Percentiles rank a stretch among this genome's conserved stretches.
These are phyloP conservation scores for Monomorium pharaonis DNA, from an alignment of 1,140 invertebrate genomes.

Conservation along the genomic window DNA sequence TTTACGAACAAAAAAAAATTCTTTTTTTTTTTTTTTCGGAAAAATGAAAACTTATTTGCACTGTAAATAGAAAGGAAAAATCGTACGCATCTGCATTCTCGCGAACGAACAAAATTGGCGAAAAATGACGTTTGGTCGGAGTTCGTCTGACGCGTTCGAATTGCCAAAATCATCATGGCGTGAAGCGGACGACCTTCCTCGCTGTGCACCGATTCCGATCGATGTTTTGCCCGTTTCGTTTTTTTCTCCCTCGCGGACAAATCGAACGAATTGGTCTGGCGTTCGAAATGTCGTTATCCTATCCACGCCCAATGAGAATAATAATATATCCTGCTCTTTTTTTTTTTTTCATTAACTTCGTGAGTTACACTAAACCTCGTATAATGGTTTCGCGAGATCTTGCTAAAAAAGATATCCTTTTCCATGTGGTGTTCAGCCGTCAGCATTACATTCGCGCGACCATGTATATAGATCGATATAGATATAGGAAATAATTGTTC, in stretches of 20 bases:
- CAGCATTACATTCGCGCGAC: neutral
- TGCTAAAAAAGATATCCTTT: neutral
- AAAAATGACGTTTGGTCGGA: slow-evolving; percentile 15
- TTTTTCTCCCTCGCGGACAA: neutral
- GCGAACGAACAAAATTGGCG: neutral
- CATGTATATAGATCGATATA: neutral
- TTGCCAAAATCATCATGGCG: slow-evolving; percentile 31
- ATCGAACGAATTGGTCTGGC: slow-evolving; percentile 19
- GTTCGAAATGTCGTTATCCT: slow-evolving; percentile 24
- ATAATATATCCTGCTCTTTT: neutral
- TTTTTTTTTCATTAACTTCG: neutral
- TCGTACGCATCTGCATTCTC: no score
- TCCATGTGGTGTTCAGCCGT: neutral
- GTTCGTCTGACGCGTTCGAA: neutral
- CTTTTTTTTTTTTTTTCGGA: neutral
- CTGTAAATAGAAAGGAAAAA: neutral
- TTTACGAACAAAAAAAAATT: neutral
- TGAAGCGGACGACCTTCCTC: slow-evolving; percentile 35
- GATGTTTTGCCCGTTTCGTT: neutral
- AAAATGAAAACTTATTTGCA: neutral
- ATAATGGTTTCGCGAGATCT: neutral
- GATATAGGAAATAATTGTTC: slow-evolving; percentile 15
- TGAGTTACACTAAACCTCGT: neutral
- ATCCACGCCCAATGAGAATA: neutral
- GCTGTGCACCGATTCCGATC: slow-evolving; percentile 37